These are phyloP conservation scores for Otus sunia DNA, from an alignment of 2,113 vertebrate genomes.

Conservation along the genomic window DNA sequence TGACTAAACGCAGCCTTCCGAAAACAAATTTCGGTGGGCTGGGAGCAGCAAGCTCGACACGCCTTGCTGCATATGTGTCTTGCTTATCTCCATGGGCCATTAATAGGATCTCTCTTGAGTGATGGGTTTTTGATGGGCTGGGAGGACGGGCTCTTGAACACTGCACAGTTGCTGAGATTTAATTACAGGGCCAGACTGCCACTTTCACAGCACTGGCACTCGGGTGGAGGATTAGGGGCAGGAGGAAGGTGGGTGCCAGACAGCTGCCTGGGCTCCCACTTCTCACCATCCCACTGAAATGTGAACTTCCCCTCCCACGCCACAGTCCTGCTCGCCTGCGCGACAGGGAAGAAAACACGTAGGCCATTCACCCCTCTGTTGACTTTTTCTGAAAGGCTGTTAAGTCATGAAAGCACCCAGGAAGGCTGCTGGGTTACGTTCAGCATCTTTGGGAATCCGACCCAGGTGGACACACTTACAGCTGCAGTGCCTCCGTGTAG, in stretches of 20 bases:
- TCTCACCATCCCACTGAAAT: background rate
- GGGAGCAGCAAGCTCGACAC: background rate
- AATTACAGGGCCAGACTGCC: background rate
- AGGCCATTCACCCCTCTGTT: background rate
- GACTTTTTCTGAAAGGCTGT: background rate
- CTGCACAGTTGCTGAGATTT: background rate
- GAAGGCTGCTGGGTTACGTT: background rate
- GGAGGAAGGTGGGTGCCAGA: background rate
- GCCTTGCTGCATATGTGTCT: background rate
- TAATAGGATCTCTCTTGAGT: background rate
- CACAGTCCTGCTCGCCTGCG: rapidly evolving
- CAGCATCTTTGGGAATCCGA: background rate
- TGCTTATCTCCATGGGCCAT: background rate
- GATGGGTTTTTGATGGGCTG: background rate
- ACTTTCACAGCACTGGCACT: background rate
- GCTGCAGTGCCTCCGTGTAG: rapidly evolving
- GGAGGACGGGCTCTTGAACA: background rate
- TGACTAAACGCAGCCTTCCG: background rate
- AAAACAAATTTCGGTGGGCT: background rate
- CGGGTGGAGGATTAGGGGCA: background rate
- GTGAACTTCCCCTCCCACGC: rapidly evolving
- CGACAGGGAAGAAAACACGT: rapidly evolving
- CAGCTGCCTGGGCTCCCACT: background rate
- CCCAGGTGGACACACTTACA: background rate
- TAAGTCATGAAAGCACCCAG: rapidly evolving